Evolutionary conservation across 1,140 invertebrate genomes (phyloP).

Genomic region (Papilio polyxenes): DNA sequence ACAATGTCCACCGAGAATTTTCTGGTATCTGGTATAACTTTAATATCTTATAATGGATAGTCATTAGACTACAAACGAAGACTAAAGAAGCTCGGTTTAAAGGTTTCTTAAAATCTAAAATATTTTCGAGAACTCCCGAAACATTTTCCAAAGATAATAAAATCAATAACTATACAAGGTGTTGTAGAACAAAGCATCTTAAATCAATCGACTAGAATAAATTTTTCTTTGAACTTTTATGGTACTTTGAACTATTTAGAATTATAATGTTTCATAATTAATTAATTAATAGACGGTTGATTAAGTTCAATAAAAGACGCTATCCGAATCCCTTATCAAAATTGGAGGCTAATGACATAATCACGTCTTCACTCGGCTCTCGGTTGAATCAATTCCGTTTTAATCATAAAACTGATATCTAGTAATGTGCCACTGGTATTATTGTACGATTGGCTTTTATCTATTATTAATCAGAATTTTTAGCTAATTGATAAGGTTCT

Average conservation of each 20-base stretch:
- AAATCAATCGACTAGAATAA: neutral
- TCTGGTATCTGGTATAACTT: too few relatives aligned
- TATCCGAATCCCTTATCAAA: constrained; percentile 42
- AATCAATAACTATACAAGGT: neutral
- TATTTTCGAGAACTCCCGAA: neutral
- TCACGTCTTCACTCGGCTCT: constrained; percentile 39
- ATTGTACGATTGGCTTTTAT: constrained; percentile 21
- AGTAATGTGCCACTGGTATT: constrained; percentile 29
- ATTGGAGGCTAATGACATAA: constrained; percentile 47
- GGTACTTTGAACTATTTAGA: neutral
- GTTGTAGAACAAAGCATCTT: neutral
- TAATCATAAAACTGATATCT: constrained; percentile 50
- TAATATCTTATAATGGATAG: too few relatives aligned
- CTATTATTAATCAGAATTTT: constrained; percentile 39
- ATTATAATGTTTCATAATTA: constrained; percentile 22
- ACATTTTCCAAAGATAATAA: neutral
- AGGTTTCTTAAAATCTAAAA: neutral
- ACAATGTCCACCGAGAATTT: neutral
- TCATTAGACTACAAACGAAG: neutral
- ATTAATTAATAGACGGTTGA: constrained; percentile 20
- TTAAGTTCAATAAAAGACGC: constrained; percentile 11
- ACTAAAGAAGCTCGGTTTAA: neutral
- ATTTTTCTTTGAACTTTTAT: neutral
- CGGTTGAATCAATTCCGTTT: constrained; percentile 43
- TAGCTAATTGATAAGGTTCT: constrained; percentile 33